Conservation (phyloP, 2,113 vertebrate species). For the Entosphenus tridentatus region DNA sequence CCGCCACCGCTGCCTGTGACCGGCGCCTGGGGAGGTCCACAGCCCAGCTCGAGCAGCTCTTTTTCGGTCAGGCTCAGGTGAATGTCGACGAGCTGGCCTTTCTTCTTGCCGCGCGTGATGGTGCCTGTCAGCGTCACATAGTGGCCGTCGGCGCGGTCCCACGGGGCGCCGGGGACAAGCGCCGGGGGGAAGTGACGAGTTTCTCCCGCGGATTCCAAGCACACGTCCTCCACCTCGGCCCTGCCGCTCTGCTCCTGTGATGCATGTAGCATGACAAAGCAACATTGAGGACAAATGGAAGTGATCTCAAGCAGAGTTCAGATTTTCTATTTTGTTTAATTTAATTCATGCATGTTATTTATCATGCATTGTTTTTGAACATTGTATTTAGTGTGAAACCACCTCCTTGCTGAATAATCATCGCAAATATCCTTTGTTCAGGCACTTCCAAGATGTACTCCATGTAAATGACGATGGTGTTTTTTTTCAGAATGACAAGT, state of each 20-base stretch:
- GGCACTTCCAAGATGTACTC: no score
- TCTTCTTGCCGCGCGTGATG: slow-evolving; percentile 91
- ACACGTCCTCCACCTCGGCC: background rate
- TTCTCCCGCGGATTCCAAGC: background rate
- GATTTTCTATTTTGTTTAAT: background rate
- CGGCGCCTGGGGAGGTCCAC: slow-evolving; percentile 31
- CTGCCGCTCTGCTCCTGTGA: background rate
- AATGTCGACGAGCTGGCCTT: slow-evolving; percentile 94
- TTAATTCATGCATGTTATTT: background rate
- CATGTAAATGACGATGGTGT: no score
- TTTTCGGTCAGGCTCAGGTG: slow-evolving; percentile 73
- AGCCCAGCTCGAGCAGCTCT: slow-evolving; percentile 65
- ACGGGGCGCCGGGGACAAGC: slow-evolving; percentile 36
- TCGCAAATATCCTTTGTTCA: no score
- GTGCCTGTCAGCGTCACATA: slow-evolving; percentile 93
- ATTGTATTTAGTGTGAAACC: no score
- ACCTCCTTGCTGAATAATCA: no score
- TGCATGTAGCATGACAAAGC: background rate
- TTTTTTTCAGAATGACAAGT: no score
- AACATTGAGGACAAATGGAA: background rate
- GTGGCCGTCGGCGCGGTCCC: slow-evolving; percentile 54
- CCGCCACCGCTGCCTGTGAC: slow-evolving; percentile 8
- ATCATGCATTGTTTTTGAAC: background rate
- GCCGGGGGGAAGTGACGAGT: background rate
- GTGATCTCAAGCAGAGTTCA: background rate